Conservation (phyloP, 2,888 invertebrate genomes). For the Balanococcus diminutus region DNA sequence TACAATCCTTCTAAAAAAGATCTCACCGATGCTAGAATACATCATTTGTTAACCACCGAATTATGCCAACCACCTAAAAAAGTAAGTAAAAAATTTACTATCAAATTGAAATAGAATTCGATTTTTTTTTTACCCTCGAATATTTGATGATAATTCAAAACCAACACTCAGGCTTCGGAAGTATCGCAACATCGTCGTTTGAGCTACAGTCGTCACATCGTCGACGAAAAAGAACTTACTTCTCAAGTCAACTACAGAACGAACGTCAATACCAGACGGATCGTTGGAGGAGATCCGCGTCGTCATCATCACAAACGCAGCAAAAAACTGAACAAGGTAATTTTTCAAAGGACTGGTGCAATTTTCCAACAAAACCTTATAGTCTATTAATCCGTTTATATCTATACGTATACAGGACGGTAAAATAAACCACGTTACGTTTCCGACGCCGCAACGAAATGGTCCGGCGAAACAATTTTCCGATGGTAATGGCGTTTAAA, state of each 20-base stretch:
- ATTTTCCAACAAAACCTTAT: too few relatives aligned
- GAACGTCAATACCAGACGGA: constrained; percentile 85
- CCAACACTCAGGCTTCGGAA: neutral
- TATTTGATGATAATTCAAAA: neutral
- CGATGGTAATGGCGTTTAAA: constrained; percentile 70
- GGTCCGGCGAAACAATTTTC: constrained; percentile 86
- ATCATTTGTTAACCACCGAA: constrained; percentile 88
- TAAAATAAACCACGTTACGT: constrained; percentile 85
- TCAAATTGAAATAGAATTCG: too few relatives aligned
- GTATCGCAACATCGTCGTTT: constrained; percentile 75
- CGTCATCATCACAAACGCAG: constrained; percentile 77
- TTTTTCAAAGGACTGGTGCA: too few relatives aligned
- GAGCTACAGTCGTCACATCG: constrained; percentile 89
- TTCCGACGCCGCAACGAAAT: constrained; percentile 88
- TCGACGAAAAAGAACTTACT: constrained; percentile 84
- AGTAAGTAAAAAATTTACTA: constrained; percentile 64
- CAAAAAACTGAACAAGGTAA: constrained; percentile 82
- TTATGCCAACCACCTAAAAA: constrained; percentile 84
- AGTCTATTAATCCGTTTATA: neutral
- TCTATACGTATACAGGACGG: constrained; percentile 72
- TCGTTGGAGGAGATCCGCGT: constrained; percentile 84
- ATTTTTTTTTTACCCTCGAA: too few relatives aligned
- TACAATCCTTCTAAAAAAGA: constrained; percentile 92
- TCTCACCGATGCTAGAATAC: constrained; percentile 90
- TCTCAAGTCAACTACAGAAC: constrained; percentile 87